phyloP scores from a whole-genome alignment of 2,888 invertebrate genomes.

The Fissipunctia ypsillon region DNA sequence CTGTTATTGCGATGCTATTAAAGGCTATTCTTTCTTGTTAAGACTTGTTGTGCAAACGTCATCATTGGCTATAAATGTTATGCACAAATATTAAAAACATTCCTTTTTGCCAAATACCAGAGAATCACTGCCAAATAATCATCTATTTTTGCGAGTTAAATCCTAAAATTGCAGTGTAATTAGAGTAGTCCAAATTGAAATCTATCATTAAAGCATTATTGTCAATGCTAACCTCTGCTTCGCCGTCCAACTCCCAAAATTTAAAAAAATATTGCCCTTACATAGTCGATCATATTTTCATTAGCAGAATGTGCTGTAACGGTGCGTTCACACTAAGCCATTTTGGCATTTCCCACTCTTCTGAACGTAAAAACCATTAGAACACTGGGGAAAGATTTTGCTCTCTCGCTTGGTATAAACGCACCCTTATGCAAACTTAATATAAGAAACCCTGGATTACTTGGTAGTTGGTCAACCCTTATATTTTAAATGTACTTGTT shows the following conservation, averaged over 20 bases:
- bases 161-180: constrained; percentile 36
- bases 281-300: constrained; percentile 29
- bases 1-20: constrained; percentile 21
- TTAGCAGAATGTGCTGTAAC: constrained; percentile 14
- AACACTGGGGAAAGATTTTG: not conserved
- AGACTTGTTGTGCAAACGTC: constrained; percentile 23
- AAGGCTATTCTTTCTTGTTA: constrained; percentile 30
- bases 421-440: constrained; percentile 2
- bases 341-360: not conserved
- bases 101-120: constrained; percentile 63
- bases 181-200: constrained; percentile 30
- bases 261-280: constrained; percentile 28
- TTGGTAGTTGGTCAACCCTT: constrained; percentile 40
- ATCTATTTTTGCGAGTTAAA: constrained; percentile 27
- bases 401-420: constrained; percentile 12
- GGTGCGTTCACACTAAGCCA: constrained; percentile 23
- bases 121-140: constrained; percentile 59
- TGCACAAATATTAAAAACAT: constrained; percentile 59
- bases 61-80: constrained; percentile 46
- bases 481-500: constrained; percentile 47
- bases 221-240: constrained; percentile 69
- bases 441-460: constrained; percentile 4
- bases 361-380: not conserved
- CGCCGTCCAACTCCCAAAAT: constrained; percentile 73
- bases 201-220: constrained; percentile 40